These are phyloP conservation scores for Andrena fulva DNA, from an alignment of 2,888 invertebrate genomes.

Conservation along the genomic window DNA sequence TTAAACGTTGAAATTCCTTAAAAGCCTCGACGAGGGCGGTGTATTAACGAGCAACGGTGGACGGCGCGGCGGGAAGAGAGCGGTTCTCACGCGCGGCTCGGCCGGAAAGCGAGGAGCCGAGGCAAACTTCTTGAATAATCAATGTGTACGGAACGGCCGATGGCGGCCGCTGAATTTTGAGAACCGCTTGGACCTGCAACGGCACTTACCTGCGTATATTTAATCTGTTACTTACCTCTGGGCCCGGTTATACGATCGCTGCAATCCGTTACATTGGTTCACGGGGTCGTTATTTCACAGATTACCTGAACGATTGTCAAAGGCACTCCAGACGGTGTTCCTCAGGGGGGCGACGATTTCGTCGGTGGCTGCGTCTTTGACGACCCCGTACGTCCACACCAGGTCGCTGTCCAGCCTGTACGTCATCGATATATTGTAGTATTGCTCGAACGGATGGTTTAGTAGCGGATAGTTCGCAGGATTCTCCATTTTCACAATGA, in stretches of 20 bases:
- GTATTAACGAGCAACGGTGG: background rate
- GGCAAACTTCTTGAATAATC: constrained; percentile 20
- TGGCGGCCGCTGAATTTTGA: constrained; percentile 1
- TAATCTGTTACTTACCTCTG: background rate
- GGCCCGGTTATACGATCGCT: background rate
- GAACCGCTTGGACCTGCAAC: background rate
- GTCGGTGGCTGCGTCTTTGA: background rate
- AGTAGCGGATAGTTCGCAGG: background rate
- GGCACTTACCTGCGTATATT: constrained; percentile 1
- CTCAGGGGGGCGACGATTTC: background rate
- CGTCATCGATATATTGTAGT: no score
- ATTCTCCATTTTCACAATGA: background rate
- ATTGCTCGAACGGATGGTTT: no score
- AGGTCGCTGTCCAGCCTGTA: no score
- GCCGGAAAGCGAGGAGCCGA: background rate
- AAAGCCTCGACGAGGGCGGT: background rate
- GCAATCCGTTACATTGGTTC: background rate
- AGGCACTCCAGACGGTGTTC: background rate
- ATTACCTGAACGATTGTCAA: background rate
- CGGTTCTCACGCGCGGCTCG: constrained; percentile 1
- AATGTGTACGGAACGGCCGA: constrained; percentile 12
- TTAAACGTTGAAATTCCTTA: background rate
- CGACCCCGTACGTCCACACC: no score
- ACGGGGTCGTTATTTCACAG: background rate
- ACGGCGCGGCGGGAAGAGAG: background rate